Evolutionary conservation across 2,888 invertebrate species (phyloP).

Genomic region (Drosophila diplacantha): DNA sequence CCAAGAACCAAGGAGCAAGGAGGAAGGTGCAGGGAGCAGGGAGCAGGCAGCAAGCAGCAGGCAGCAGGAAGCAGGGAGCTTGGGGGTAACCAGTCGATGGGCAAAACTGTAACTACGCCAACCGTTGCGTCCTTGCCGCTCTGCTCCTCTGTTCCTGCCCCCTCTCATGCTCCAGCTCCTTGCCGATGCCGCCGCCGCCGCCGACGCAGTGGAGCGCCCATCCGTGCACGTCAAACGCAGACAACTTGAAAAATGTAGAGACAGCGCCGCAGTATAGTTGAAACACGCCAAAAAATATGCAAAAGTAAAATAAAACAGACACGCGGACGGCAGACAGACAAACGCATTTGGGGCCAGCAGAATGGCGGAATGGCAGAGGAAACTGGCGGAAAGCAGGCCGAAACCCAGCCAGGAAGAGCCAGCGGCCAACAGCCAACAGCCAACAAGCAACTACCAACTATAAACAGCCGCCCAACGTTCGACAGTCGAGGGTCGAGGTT

Average conservation of each 20-base stretch:
- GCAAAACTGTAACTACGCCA: slow-evolving; percentile 67
- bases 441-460: slow-evolving; percentile 23
- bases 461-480: slow-evolving; percentile 22
- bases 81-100: slow-evolving; percentile 32
- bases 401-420: slow-evolving; percentile 19
- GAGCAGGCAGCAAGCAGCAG: not conserved
- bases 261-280: slow-evolving; percentile 71
- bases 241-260: slow-evolving; percentile 74
- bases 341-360: slow-evolving; percentile 41
- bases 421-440: slow-evolving; percentile 14
- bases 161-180: not conserved
- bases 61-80: slow-evolving; percentile 4
- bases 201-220: slow-evolving; percentile 70
- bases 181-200: slow-evolving; percentile 5
- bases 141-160: slow-evolving; percentile 1
- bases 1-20: slow-evolving; percentile 15
- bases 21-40: slow-evolving; percentile 3
- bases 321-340: slow-evolving; percentile 27
- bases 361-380: slow-evolving; percentile 27
- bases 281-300: slow-evolving; percentile 74
- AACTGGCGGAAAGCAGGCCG: slow-evolving; percentile 28
- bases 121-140: slow-evolving; percentile 46
- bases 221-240: slow-evolving; percentile 74
- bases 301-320: slow-evolving; percentile 74
- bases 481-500: slow-evolving; percentile 63